A percentile compares a stretch with the other conserved stretches of the same genome.
phyloP scores from a whole-genome alignment of 2,113 vertebrate species.

The Toxotes chatareus region DNA sequence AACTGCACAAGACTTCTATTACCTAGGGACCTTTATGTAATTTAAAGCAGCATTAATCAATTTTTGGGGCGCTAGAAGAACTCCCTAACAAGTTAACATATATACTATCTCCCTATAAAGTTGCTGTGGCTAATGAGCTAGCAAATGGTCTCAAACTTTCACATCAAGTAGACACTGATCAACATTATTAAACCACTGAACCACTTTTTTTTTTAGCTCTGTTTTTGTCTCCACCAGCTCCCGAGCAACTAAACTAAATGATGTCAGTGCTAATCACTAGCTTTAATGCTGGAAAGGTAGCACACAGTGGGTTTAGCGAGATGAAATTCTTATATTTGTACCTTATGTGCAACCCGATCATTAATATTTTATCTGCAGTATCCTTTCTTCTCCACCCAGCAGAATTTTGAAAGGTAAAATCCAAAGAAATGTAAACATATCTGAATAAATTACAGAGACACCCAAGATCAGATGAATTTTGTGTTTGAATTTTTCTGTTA shows the following conservation, averaged over 20 bases:
- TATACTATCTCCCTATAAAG: no score
- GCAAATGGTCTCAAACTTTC: not conserved
- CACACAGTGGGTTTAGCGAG: no score
- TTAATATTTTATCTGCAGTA: not conserved
- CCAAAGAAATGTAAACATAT: not conserved
- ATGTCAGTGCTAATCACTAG: not conserved
- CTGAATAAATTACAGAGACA: no score
- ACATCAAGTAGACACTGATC: no score
- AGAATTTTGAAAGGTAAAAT: not conserved
- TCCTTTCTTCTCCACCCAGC: not conserved
- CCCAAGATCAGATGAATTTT: not conserved
- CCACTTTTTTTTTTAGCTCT: no score
- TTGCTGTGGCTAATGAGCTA: not conserved
- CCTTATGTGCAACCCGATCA: not conserved
- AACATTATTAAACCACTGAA: no score
- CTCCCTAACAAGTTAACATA: not conserved
- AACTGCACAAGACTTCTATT: not conserved
- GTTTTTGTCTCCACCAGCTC: no score
- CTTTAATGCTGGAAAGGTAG: no score
- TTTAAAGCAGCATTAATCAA: not conserved
- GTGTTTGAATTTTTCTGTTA: not conserved
- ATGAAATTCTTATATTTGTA: not conserved
- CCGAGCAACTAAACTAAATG: not conserved
- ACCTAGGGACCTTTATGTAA: not conserved
- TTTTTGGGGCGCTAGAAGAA: not conserved